Conservation (phyloP, 1,140 invertebrate genomes). For the Nymphalis io region DNA sequence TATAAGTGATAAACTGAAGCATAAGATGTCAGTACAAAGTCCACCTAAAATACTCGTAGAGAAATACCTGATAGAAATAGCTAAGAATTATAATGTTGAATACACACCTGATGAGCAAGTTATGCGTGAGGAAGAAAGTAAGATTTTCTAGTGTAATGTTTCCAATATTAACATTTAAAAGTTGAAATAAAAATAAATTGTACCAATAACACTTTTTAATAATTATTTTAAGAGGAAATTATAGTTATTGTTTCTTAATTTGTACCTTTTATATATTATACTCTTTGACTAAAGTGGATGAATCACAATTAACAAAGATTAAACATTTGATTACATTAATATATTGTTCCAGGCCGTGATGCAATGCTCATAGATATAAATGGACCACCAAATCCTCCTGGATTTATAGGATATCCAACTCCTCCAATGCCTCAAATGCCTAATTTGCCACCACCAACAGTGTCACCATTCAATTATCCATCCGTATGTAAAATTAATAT, state of each 20-base stretch:
- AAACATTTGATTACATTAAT: not conserved
- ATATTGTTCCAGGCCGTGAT: conserved; percentile 80
- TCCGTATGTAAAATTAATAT: conserved; percentile 49
- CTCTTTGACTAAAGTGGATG: not conserved
- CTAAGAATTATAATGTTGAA: conserved; percentile 95
- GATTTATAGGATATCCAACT: conserved; percentile 90
- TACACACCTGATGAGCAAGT: conserved; percentile 96
- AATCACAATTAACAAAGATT: not conserved
- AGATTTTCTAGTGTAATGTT: not conserved
- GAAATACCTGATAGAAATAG: conserved; percentile 97
- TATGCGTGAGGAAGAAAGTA: conserved; percentile 89
- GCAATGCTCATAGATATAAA: conserved; percentile 91
- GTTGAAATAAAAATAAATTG: not conserved
- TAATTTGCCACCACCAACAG: conserved; percentile 59
- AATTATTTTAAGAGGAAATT: no score
- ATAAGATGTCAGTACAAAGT: conserved; percentile 97
- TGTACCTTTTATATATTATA: not conserved
- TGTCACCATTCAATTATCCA: conserved; percentile 82
- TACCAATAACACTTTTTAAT: no score
- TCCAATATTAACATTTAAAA: conserved; percentile 7
- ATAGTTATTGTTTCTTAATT: no score
- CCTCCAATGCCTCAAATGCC: conserved; percentile 83
- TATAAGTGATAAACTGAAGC: conserved; percentile 96
- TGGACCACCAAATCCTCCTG: conserved; percentile 85
- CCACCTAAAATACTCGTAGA: conserved; percentile 98